Percentiles rank a stretch among this genome's conserved stretches.
Conservation (phyloP, 2,888 invertebrate species). For the Amphipoea oculea region DNA sequence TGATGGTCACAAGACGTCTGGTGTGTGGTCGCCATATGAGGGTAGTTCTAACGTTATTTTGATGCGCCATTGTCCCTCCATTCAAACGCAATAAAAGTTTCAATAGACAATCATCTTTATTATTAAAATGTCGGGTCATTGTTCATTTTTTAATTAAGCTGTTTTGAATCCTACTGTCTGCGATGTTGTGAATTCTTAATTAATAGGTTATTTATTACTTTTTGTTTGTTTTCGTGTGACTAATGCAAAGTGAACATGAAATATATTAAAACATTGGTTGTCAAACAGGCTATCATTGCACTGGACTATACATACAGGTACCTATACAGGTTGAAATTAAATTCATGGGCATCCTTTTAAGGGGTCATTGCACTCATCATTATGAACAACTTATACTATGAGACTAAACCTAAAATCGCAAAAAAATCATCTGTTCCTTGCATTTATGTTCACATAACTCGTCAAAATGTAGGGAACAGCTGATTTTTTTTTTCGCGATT, state of each 20-base stretch:
- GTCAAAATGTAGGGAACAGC: no score
- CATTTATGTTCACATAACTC: no score
- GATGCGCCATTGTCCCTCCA: slow-evolving; percentile 70
- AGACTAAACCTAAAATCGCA: no score
- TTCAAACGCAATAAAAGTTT: slow-evolving; percentile 59
- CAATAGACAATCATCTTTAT: slow-evolving; percentile 59
- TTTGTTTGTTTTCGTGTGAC: slow-evolving; percentile 10
- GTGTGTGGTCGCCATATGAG: slow-evolving; percentile 64
- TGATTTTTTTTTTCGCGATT: no score
- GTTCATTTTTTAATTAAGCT: slow-evolving; percentile 44
- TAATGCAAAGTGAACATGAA: neutral
- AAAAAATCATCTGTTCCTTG: no score
- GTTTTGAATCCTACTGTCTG: slow-evolving; percentile 6
- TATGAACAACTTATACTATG: no score
- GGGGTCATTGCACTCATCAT: no score
- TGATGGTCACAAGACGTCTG: neutral
- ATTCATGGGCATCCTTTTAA: no score
- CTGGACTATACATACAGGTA: no score
- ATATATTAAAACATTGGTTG: neutral
- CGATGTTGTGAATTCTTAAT: slow-evolving; percentile 40
- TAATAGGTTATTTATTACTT: slow-evolving; percentile 28
- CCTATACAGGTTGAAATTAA: no score
- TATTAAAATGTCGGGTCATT: slow-evolving; percentile 50
- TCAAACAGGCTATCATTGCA: neutral
- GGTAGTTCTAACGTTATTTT: slow-evolving; percentile 57